Conservation (phyloP, 2,888 invertebrate species). For the Merodon equestris region DNA sequence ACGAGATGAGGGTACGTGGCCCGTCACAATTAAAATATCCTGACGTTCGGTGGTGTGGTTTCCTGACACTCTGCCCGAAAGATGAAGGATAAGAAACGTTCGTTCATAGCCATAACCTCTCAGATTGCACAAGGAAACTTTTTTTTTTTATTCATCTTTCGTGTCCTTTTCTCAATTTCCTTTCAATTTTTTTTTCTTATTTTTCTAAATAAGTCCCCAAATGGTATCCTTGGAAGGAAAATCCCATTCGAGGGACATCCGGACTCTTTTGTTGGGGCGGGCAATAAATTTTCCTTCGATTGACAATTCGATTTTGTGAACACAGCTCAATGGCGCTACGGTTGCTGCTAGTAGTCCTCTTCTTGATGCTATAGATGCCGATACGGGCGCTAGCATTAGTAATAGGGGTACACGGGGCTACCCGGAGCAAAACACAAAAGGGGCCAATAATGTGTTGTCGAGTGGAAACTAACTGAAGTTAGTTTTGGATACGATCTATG, state of each 20-base stretch:
- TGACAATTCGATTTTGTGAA: slow-evolving; percentile 69
- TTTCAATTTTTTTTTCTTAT: slow-evolving; percentile 6
- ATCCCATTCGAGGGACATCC: slow-evolving; percentile 32
- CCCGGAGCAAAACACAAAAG: slow-evolving; percentile 40
- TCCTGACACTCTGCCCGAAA: slow-evolving; percentile 1
- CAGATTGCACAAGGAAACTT: slow-evolving; percentile 21
- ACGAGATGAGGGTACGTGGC: too few species aligned
- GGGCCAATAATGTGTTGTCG: slow-evolving; percentile 64
- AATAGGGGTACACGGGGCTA: slow-evolving; percentile 36
- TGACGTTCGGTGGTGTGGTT: slow-evolving; percentile 16
- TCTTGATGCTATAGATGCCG: too few species aligned
- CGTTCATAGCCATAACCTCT: background rate
- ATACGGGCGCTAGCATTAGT: slow-evolving; percentile 6
- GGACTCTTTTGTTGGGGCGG: slow-evolving; percentile 44
- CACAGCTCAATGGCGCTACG: slow-evolving; percentile 64
- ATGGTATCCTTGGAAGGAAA: slow-evolving; percentile 24
- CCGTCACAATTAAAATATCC: slow-evolving; percentile 54
- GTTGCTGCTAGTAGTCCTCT: too few species aligned
- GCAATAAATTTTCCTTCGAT: slow-evolving; percentile 65
- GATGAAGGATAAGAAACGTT: slow-evolving; percentile 9
- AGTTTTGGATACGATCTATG: slow-evolving; percentile 35
- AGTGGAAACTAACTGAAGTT: slow-evolving; percentile 65
- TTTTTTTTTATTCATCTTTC: too few species aligned
- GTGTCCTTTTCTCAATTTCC: too few species aligned
- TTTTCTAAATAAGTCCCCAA: slow-evolving; percentile 24